These are phyloP conservation scores for Typhlichthys subterraneus DNA, from an alignment of 2,797 vertebrate genomes.

Conservation along the genomic window DNA sequence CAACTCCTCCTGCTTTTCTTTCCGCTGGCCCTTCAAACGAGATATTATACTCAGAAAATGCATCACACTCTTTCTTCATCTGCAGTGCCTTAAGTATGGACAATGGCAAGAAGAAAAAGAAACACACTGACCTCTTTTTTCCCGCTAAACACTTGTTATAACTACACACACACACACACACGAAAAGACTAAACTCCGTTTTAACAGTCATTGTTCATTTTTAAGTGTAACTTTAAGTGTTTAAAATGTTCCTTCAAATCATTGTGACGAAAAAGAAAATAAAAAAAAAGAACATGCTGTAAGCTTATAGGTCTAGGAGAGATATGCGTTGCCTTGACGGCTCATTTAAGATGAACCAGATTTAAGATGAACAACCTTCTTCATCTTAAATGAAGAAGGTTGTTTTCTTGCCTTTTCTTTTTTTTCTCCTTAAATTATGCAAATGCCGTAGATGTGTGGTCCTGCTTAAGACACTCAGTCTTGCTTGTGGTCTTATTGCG, in stretches of 20 bases:
- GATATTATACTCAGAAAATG: conserved; percentile 86
- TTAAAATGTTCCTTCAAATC: no score
- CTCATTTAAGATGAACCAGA: no score
- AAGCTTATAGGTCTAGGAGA: conserved; percentile 69
- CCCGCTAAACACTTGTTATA: conserved; percentile 60
- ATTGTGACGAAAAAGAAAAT: conserved; percentile 14
- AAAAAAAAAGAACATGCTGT: conserved; percentile 23
- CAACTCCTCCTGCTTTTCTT: conserved; percentile 84
- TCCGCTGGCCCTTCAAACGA: conserved; percentile 85
- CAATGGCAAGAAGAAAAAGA: conserved; percentile 60
- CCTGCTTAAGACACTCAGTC: conserved; percentile 98
- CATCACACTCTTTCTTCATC: conserved; percentile 72
- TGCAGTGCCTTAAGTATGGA: conserved; percentile 70
- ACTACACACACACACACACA: conserved; percentile 34
- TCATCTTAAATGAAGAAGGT: conserved; percentile 82
- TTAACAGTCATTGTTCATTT: neutral
- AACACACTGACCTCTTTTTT: conserved; percentile 58
- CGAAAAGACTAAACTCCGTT: conserved; percentile 43
- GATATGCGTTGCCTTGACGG: conserved; percentile 74
- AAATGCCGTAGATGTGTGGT: conserved; percentile 99
- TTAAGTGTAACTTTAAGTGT: no score
- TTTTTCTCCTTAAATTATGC: conserved; percentile 92
- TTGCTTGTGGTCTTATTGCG: conserved; percentile 97
- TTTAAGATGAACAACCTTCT: conserved; percentile 39
- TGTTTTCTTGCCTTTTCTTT: conserved; percentile 63